Base-by-base conservation (phyloP, 1,140 invertebrate species). In the Rhizoglyphus robini region DNA sequence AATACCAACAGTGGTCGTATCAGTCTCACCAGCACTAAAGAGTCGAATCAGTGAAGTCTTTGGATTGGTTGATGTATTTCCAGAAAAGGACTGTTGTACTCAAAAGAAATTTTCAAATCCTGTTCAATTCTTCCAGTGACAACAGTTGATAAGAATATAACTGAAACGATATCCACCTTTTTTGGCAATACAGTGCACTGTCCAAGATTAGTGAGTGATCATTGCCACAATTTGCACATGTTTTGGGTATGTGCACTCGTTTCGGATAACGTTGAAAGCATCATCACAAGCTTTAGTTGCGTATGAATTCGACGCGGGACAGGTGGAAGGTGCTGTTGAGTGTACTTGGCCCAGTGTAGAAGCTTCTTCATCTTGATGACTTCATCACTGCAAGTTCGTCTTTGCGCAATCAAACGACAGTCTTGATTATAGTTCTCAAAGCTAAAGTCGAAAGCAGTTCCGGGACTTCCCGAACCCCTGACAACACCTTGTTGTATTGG, bases 211-310 rank as follows among this genome's bases (percentile, higher is more conserved):
- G 86, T 84, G 3, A 85, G 83, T 54, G 90, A n/a, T 83, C 63
- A 96, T 83, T 25, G 88, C 85, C 25, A 96, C 76, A 58, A 96
- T 84, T 72, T 88, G 85, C 23, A 83, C 80, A 63, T 77, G 77
- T 70, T 90, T n/a, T 88, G 31, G 81, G 77, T 11, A 88, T 80
- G 69, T 82, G 83, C 1, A 89, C 81, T 64, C 83, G 76, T 70
- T 91, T 83, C 0, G 95, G 93, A 29, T 85, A 84, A 67, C 86
- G 84, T 77, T 97, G 95, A 69, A 97, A 87, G 78, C 92, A 97
- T n/a, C n/a, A 75, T 98, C 94, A 0, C 93, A 93, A 13, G 88
- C 85, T 69, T 88, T 80, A 18, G 88, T 85, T 20, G 20, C 48
- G 13, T n/a, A n/a, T n/a, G n/a, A n/a, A n/a, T n/a, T n/a, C n/a